A percentile compares a stretch with the other conserved stretches of the same genome.
phyloP scores from a whole-genome alignment of 2,797 vertebrate species.

The Notamacropus eugenii region DNA sequence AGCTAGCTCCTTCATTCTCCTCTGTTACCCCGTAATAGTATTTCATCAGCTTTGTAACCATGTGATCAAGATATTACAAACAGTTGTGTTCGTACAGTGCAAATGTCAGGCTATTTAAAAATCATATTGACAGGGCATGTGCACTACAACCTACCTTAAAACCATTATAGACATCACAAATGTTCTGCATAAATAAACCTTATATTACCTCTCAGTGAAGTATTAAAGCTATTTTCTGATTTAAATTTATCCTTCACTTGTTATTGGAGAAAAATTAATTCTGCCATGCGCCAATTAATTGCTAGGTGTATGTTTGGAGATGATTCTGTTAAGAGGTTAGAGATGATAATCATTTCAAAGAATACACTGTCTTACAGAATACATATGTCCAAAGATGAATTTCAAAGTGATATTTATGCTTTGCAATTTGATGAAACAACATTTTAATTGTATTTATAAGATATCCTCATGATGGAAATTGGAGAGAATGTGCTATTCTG shows the following conservation, averaged over 20 bases:
- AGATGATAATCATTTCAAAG: not conserved
- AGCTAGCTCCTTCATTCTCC: not conserved
- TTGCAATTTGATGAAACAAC: not conserved
- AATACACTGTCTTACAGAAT: not conserved
- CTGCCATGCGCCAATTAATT: not conserved
- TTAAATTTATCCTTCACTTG: not conserved
- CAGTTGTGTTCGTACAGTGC: not conserved
- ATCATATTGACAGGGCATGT: not conserved
- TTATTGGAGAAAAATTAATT: not conserved
- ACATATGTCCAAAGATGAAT: not conserved
- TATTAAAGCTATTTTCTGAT: not conserved
- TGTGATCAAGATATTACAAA: not conserved
- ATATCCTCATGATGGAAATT: not conserved
- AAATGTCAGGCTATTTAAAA: not conserved
- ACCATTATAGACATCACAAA: not conserved
- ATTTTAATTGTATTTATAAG: not conserved
- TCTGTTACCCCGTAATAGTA: not conserved
- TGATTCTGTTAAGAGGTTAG: not conserved
- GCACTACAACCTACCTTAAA: not conserved
- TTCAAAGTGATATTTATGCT: not conserved
- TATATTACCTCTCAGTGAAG: not conserved
- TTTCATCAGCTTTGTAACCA: not conserved
- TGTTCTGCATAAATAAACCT: not conserved
- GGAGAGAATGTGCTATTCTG: not conserved
- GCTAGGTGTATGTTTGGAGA: not conserved